Evolutionary conservation across 2,888 invertebrate species (phyloP).

Genomic region (Tribolium freemani): DNA sequence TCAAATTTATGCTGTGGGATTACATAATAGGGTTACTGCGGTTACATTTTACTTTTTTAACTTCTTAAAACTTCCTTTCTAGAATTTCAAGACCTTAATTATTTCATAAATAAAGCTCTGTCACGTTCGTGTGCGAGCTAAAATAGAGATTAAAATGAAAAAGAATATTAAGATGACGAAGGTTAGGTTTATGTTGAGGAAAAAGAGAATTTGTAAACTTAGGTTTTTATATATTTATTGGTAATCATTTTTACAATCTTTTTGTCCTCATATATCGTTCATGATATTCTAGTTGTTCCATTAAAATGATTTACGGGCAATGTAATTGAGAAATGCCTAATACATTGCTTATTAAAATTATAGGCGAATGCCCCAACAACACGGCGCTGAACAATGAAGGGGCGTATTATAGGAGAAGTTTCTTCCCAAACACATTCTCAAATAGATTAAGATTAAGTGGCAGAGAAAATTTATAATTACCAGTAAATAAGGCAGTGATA

Average conservation of each 20-base stretch:
- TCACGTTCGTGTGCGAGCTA: slow-evolving; percentile 24
- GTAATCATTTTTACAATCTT: background rate
- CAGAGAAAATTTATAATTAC: slow-evolving; percentile 16
- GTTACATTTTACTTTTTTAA: slow-evolving; percentile 38
- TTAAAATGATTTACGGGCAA: slow-evolving; percentile 16
- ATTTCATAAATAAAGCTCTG: slow-evolving; percentile 40
- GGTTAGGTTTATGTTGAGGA: slow-evolving; percentile 1
- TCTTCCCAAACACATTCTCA: slow-evolving; percentile 5
- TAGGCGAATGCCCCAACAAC: slow-evolving; percentile 11
- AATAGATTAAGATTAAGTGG: slow-evolving; percentile 19
- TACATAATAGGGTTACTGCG: slow-evolving; percentile 33
- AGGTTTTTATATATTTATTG: background rate
- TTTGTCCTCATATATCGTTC: background rate
- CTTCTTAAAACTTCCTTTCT: slow-evolving; percentile 29
- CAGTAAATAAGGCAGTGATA: slow-evolving; percentile 1
- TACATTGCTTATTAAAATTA: slow-evolving; percentile 28
- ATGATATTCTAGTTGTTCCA: slow-evolving; percentile 10
- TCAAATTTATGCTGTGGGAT: slow-evolving; percentile 32
- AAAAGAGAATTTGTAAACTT: background rate
- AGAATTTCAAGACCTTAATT: slow-evolving; percentile 33
- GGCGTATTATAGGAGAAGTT: slow-evolving; percentile 12
- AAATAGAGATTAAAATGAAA: slow-evolving; percentile 20
- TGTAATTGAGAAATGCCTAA: slow-evolving; percentile 6
- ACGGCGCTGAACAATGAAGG: slow-evolving; percentile 7
- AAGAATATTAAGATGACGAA: slow-evolving; percentile 12